Percentiles rank a stretch among this genome's conserved stretches.
phyloP scores from a whole-genome alignment of 2,888 invertebrate species.

The Agonum fuliginosum region DNA sequence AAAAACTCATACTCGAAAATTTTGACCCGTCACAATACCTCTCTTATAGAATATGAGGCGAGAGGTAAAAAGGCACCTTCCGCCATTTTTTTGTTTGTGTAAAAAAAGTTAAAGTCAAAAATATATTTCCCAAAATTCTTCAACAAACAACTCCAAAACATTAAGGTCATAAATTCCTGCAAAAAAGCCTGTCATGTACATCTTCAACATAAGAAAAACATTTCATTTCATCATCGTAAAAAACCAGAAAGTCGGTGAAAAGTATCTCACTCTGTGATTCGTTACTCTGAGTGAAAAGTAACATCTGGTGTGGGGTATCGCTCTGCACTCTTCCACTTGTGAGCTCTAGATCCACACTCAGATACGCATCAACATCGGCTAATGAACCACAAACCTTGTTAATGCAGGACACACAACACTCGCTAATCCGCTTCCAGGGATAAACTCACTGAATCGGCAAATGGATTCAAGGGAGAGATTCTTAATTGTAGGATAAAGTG shows the following conservation, averaged over 20 bases:
- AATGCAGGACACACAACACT: slow-evolving; percentile 24
- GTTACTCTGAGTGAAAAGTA: slow-evolving; percentile 24
- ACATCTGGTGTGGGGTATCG: slow-evolving; percentile 37
- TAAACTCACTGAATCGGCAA: background rate
- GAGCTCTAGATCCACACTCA: slow-evolving; percentile 14
- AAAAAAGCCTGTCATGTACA: background rate
- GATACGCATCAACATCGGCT: slow-evolving; percentile 29
- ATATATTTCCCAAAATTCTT: too few species aligned
- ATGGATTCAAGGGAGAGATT: slow-evolving; percentile 21
- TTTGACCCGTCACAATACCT: too few species aligned
- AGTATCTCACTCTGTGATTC: background rate
- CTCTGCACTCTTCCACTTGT: background rate
- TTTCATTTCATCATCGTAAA: background rate
- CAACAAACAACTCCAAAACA: background rate
- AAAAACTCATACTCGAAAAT: too few species aligned
- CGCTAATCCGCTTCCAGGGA: background rate
- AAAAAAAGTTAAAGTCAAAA: too few species aligned
- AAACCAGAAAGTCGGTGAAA: background rate
- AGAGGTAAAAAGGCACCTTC: too few species aligned
- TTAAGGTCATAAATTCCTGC: background rate
- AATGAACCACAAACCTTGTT: slow-evolving; percentile 59
- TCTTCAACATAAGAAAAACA: background rate
- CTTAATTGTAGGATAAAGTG: background rate
- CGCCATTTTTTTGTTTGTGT: too few species aligned
- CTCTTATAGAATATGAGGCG: too few species aligned